Conservation (phyloP, 2,888 invertebrate genomes). For the Melanostoma scalare region DNA sequence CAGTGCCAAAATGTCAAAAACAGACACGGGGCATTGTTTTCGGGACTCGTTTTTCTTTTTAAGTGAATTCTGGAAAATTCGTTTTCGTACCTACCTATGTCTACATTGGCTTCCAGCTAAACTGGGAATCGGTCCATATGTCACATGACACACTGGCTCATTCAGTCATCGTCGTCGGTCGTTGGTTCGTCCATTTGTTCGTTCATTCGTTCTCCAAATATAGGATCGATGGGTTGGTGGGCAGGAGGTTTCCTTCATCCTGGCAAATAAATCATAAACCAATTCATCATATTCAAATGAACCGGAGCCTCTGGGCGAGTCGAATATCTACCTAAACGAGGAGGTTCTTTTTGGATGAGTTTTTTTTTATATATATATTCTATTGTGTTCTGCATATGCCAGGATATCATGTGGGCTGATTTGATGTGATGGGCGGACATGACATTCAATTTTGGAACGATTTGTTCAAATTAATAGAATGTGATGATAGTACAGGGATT, state of each 20-base stretch:
- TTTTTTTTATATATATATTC: background rate
- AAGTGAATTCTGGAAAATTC: slow-evolving; percentile 9
- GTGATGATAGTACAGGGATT: slow-evolving; percentile 25
- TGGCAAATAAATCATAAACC: slow-evolving; percentile 69
- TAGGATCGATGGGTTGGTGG: background rate
- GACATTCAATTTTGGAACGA: slow-evolving; percentile 70
- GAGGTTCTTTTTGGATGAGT: slow-evolving; percentile 15
- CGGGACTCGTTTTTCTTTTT: slow-evolving; percentile 23
- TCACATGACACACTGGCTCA: slow-evolving; percentile 67
- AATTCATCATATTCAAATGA: slow-evolving; percentile 73
- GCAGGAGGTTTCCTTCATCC: slow-evolving; percentile 11
- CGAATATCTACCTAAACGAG: slow-evolving; percentile 1
- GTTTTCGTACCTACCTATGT: slow-evolving; percentile 14
- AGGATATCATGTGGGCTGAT: slow-evolving; percentile 39
- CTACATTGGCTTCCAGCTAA: slow-evolving; percentile 28
- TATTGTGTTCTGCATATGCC: slow-evolving; percentile 16
- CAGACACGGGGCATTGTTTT: slow-evolving; percentile 63
- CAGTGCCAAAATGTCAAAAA: slow-evolving; percentile 47
- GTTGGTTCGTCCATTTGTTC: slow-evolving; percentile 29
- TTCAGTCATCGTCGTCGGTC: slow-evolving; percentile 35
- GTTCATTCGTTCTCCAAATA: background rate
- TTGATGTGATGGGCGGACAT: slow-evolving; percentile 66
- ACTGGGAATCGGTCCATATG: slow-evolving; percentile 66
- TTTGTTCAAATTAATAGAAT: slow-evolving; percentile 70
- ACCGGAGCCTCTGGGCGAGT: slow-evolving; percentile 43